A percentile compares a stretch with the other conserved stretches of the same genome.
phyloP scores from a whole-genome alignment of 2,113 vertebrate species.

The Aepyceros melampus region DNA sequence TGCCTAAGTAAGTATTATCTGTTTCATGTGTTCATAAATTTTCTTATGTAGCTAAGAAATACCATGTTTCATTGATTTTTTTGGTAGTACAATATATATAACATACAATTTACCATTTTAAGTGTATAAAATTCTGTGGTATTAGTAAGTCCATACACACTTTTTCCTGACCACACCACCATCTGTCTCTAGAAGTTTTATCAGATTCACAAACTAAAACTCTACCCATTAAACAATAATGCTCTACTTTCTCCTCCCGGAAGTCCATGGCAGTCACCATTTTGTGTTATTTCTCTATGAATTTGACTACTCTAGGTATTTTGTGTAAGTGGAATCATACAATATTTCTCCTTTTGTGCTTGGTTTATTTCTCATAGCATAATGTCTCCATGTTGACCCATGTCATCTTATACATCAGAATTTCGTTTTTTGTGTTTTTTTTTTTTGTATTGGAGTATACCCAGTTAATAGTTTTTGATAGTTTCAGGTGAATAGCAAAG shows the following conservation, averaged over 20 bases:
- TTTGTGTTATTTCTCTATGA: background rate
- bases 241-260: rapidly evolving
- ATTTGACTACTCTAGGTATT: background rate
- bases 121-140: background rate
- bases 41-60: background rate
- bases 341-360: background rate
- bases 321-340: background rate
- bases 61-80: background rate
- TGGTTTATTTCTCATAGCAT: background rate
- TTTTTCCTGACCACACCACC: background rate
- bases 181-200: background rate
- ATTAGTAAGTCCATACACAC: background rate
- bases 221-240: background rate
- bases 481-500: background rate
- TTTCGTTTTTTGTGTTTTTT: background rate
- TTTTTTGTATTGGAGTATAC: background rate
- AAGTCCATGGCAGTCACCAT: background rate
- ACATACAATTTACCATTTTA: background rate
- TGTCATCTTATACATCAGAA: background rate
- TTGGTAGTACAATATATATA: background rate
- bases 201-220: background rate
- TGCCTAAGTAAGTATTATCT: slow-evolving; percentile 89
- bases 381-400: background rate
- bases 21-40: background rate
- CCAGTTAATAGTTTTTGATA: background rate